phyloP scores from a whole-genome alignment of 2,113 vertebrate species.

The Chamaetylas fuelleborni region DNA sequence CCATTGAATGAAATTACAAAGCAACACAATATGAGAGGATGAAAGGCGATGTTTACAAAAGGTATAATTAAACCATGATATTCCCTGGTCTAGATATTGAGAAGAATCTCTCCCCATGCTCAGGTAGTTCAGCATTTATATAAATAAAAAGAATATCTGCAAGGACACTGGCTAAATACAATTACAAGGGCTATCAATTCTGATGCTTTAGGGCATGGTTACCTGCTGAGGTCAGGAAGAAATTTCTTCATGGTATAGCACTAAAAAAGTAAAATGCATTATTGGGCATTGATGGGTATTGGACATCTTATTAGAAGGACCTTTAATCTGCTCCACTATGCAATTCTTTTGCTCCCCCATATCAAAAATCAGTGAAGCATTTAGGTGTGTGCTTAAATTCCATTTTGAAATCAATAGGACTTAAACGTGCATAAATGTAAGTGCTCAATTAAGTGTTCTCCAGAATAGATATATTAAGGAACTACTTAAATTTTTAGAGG shows the following conservation, averaged over 20 bases:
- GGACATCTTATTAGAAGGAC: conserved; percentile 2
- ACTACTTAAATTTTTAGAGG: not conserved
- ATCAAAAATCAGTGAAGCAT: conserved; percentile 4
- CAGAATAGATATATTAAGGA: conserved; percentile 2
- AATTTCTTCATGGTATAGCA: conserved; percentile 11
- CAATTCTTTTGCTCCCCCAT: not conserved
- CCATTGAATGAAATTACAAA: conserved; percentile 20
- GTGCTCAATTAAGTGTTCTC: not conserved
- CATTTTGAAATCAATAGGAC: conserved; percentile 42
- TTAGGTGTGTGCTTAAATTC: not conserved
- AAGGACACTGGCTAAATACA: conserved; percentile 47
- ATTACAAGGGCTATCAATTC: conserved; percentile 52
- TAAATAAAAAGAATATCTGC: conserved; percentile 57
- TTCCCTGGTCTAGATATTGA: not conserved
- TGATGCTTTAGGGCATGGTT: conserved; percentile 14
- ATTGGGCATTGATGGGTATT: conserved; percentile 22
- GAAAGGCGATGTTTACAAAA: conserved; percentile 22
- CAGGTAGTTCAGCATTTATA: conserved; percentile 39
- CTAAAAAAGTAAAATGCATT: conserved; percentile 29
- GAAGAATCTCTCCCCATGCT: not conserved
- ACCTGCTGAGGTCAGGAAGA: conserved; percentile 52
- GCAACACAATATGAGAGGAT: not conserved
- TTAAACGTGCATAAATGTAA: not conserved
- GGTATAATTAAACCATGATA: conserved; percentile 27
- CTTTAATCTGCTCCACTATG: conserved; percentile 15